Evolutionary conservation across 2,797 vertebrate genomes (phyloP), one percentile per base, ranked within the genome.

Genomic region (Holocentrus rufus): DNA sequence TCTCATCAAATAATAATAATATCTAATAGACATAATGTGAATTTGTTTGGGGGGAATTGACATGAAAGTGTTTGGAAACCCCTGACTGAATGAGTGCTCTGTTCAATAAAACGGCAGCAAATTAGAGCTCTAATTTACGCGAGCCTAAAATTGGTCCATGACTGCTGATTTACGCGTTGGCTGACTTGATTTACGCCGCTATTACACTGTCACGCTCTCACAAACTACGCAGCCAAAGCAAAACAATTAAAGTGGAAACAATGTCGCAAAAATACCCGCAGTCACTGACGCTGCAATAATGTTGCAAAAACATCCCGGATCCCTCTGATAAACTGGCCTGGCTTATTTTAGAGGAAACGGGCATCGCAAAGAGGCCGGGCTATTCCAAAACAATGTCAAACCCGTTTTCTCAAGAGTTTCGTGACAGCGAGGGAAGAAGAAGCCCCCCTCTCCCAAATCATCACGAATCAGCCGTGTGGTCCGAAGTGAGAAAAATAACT

Each of bases 171-270:
- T 22, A 61, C 36, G 69, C 34, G 15, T 22, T 65, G 36, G 20
- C 61, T 50, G 49, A 56, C 25, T 57, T 49, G 2, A 70, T 74
- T 53, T 36, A 36, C 42, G 49, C 65, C 53, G 65, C 52, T n/a
- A 30, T 53, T 63, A 46, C 27, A 49, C 14, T 18, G 13, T 14
- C 44, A 59, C 47, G 7, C 52, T 53, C 54, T 65, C 18, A 20
- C 49, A 27, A 56, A 75, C 2, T 17, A 47, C 44, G 15, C 15
- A 46, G 6, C 44, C 44, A 44, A 17, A 2, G 31, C 36, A 36
- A 76, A 79, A 82, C 65, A 83, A 69, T 2, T 15, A n/a, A 18
- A 55, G 47, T 15, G 76, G 39, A 57, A 72, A 82, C 55, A 69
- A 65, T 74, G 67, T 46, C 10, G 72, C 74, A 17, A 30, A n/a